Base-by-base conservation (phyloP, 2,888 invertebrate genomes). In the Eupithecia tripunctaria region DNA sequence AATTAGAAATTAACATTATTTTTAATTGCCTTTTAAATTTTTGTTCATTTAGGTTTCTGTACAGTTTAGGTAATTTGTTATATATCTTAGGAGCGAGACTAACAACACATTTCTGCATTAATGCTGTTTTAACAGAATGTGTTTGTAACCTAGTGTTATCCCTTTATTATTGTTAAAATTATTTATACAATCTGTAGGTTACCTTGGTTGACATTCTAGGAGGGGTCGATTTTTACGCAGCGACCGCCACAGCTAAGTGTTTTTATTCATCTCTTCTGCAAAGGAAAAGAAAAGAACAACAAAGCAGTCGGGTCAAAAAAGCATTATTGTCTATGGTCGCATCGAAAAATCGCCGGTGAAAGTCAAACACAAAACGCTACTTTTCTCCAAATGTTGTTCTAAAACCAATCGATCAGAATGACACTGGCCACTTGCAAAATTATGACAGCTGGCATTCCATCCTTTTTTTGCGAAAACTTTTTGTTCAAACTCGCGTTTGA, bases 401-500 rank as follows among this genome's bases (percentile, higher is more conserved):
- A 67, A 71, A 71, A 56, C 65, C 64, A 64, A 75, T 75, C 71
- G 36, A 77, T 74, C 67, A 76, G 67, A 69, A 68, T 73, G 74
- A 76, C 76, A 78, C 77, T 77, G 78, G 76, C 77, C 76, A 76
- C 67, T 78, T 21, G 71, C 74, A 72, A 74, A 80, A 80, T 78
- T 78, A 73, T 79, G 79, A 79, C 80, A 80, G 78, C 79, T 80
- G 78, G 65, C 75, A 76, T 76, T 74, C 74, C 72, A 62, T 72
- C 72, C 75, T 72, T 75, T 78, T 80, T 80, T 78, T 71, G 64
- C 71, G 29, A 71, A 72, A 76, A 71, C 72, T 79, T 76, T 77
- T 78, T 78, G 72, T 77, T 75, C 69, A 77, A 85, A 82, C 86
- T 82, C 83, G 85, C 83, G 83, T 82, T 85, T 81, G 77, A 84